Percentiles rank a stretch among this genome's conserved stretches.
These are phyloP conservation scores for Clunio marinus DNA, from an alignment of 2,888 invertebrate species.

Conservation along the genomic window DNA sequence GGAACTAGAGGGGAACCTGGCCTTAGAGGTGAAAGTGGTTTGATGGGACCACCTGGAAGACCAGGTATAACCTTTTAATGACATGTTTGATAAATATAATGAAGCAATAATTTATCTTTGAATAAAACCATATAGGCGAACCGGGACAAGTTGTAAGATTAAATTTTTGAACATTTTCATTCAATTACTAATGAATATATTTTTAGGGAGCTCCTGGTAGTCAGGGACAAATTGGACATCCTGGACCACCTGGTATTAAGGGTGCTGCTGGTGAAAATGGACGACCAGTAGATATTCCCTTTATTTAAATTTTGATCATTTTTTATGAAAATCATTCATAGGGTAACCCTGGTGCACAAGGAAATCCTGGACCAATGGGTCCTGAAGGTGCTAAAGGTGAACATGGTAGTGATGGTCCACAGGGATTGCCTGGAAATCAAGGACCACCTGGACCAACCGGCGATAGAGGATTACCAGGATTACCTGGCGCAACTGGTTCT, in stretches of 20 bases:
- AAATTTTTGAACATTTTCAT: background rate
- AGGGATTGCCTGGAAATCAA: slow-evolving; percentile 42
- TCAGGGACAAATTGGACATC: slow-evolving; percentile 63
- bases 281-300: slow-evolving; percentile 49
- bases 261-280: slow-evolving; percentile 68
- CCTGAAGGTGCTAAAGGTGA: slow-evolving; percentile 60
- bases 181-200: background rate
- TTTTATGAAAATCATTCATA: background rate
- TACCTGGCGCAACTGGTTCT: slow-evolving; percentile 9
- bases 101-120: background rate
- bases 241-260: slow-evolving; percentile 56
- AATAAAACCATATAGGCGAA: slow-evolving; percentile 70
- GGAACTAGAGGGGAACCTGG: slow-evolving; percentile 69
- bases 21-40: slow-evolving; percentile 67
- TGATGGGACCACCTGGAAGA: slow-evolving; percentile 71
- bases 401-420: slow-evolving; percentile 57
- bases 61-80: too few species aligned
- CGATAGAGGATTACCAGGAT: slow-evolving; percentile 24
- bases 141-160: slow-evolving; percentile 62
- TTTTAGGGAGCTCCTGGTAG: background rate
- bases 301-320: too few species aligned
- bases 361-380: slow-evolving; percentile 68
- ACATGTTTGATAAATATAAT: slow-evolving; percentile 1
- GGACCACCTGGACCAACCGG: background rate
- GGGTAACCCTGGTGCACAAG: slow-evolving; percentile 63